These are phyloP conservation scores for Trypoxylon attenuatum DNA, from an alignment of 2,888 invertebrate genomes.

Conservation along the genomic window DNA sequence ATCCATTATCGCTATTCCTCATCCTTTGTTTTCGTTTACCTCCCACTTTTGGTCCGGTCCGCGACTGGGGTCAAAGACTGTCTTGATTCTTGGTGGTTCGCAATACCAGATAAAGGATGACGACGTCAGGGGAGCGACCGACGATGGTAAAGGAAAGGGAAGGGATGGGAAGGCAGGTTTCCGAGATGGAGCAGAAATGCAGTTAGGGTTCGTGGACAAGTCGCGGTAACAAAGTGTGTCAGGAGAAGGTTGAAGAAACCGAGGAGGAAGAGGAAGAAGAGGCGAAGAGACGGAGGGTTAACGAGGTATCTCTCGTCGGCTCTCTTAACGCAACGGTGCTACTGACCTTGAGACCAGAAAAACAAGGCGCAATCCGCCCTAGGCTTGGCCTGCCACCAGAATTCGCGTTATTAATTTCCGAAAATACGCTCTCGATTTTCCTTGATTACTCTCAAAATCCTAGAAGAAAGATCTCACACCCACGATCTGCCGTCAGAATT, in stretches of 20 bases:
- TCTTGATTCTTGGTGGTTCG: neutral
- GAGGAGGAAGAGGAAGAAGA: neutral
- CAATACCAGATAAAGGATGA: neutral
- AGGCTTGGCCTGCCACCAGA: constrained; percentile 42
- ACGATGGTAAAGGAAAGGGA: neutral
- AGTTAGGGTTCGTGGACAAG: constrained; percentile 22
- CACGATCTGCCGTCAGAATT: too few relatives aligned
- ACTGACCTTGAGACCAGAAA: constrained; percentile 54
- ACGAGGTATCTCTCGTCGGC: constrained; percentile 38
- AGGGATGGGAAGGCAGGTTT: constrained; percentile 6
- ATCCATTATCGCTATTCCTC: constrained; percentile 19
- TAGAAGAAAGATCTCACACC: neutral
- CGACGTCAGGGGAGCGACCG: neutral
- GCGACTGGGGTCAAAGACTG: constrained; percentile 32
- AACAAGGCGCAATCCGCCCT: constrained; percentile 33
- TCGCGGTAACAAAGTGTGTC: constrained; percentile 28
- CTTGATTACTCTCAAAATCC: constrained; percentile 17
- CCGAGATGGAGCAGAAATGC: constrained; percentile 10
- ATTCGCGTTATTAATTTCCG: constrained; percentile 34
- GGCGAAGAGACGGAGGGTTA: constrained; percentile 20
- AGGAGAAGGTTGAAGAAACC: neutral
- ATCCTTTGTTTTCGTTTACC: constrained; percentile 12
- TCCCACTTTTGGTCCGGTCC: constrained; percentile 5
- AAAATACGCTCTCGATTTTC: constrained; percentile 28
- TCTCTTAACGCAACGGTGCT: constrained; percentile 24